Conservation (phyloP, 2,888 invertebrate genomes). For the Phorcus lineatus region DNA sequence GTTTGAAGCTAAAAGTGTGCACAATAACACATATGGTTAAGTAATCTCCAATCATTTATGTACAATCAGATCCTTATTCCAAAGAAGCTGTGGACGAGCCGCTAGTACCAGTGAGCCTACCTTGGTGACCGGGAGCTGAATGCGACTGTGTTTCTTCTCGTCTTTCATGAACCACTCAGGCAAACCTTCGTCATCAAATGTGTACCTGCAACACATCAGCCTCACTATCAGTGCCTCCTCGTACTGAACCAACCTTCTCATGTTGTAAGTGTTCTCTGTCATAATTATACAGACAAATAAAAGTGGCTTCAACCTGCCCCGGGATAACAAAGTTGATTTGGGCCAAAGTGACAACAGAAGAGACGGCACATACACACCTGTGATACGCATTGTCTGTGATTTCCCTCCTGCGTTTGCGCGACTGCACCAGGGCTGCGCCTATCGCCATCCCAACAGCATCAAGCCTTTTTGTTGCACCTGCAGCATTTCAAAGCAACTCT, state of each 20-base stretch:
- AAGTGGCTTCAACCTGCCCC: no score
- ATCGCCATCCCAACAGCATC: slow-evolving; percentile 91
- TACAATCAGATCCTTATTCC: not conserved
- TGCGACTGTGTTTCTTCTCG: slow-evolving; percentile 91
- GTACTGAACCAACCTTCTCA: no score
- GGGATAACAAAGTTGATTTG: no score
- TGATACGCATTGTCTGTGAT: slow-evolving; percentile 94
- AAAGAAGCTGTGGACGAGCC: no score
- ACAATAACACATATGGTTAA: no score
- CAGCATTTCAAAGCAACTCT: no score
- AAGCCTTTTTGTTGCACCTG: slow-evolving; percentile 41
- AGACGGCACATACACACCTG: slow-evolving; percentile 76
- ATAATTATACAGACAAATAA: no score
- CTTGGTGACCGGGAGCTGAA: slow-evolving; percentile 89
- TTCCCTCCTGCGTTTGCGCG: slow-evolving; percentile 92
- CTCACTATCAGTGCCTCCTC: not conserved
- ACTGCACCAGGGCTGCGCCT: slow-evolving; percentile 92
- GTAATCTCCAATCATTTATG: not conserved
- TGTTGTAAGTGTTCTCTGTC: no score
- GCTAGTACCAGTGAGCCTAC: slow-evolving; percentile 75
- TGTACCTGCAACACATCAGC: slow-evolving; percentile 78
- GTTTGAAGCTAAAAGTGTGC: no score
- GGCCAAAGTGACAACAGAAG: no score
- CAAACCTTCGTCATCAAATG: slow-evolving; percentile 91
- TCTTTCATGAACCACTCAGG: slow-evolving; percentile 98